These are phyloP conservation scores for Subanguina moxae DNA, from an alignment of 1,140 invertebrate genomes.

Conservation along the genomic window DNA sequence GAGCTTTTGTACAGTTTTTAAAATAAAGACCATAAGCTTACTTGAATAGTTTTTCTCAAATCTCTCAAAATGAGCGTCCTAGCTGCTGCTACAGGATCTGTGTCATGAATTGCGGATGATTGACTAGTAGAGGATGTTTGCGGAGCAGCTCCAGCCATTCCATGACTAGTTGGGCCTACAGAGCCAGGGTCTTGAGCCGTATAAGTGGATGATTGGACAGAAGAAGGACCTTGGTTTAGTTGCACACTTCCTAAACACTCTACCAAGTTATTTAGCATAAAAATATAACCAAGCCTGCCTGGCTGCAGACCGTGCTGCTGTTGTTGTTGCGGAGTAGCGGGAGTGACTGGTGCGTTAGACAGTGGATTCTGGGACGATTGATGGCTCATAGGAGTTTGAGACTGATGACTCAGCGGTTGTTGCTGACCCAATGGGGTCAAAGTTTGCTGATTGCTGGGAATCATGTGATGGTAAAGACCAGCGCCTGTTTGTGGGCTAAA, in stretches of 20 bases:
- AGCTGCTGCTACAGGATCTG: background rate
- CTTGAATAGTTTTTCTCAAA: background rate
- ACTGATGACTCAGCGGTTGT: background rate
- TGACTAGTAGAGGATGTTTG: background rate
- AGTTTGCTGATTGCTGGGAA: background rate
- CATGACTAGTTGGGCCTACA: background rate
- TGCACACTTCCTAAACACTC: no score
- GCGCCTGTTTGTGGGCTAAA: background rate
- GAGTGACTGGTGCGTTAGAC: background rate
- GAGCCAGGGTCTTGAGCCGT: background rate
- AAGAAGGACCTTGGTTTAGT: background rate
- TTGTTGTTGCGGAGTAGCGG: background rate
- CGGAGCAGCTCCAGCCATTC: background rate
- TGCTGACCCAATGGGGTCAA: background rate
- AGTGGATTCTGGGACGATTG: background rate
- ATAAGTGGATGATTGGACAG: background rate
- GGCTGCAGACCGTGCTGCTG: no score
- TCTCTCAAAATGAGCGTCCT: background rate
- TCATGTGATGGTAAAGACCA: background rate
- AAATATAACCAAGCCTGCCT: no score
- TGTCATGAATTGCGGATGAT: background rate
- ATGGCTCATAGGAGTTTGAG: background rate
- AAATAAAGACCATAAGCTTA: background rate
- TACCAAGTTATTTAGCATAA: no score
- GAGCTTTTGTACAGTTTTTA: no score